Evolutionary conservation across 2,797 vertebrate species (phyloP).

Genomic region (Aldrovandia affinis): DNA sequence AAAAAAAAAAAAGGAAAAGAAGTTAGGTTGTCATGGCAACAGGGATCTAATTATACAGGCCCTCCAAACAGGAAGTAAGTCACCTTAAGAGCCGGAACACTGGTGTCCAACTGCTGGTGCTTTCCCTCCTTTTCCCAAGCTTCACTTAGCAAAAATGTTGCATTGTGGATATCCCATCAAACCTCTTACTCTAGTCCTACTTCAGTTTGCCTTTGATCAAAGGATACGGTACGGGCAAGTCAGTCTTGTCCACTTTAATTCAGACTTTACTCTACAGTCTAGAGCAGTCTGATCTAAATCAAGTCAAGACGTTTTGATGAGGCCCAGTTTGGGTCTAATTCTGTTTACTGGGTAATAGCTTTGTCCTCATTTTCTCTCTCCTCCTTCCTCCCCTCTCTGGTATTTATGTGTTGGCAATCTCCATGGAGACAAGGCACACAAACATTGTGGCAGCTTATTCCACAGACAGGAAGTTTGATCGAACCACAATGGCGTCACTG

Average conservation of each 20-base stretch:
- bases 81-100: slow-evolving; percentile 31
- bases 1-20: slow-evolving; percentile 53
- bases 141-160: slow-evolving; percentile 5
- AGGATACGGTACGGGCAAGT: background rate
- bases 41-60: slow-evolving; percentile 58
- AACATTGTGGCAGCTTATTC: slow-evolving; percentile 71
- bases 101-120: background rate
- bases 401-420: slow-evolving; percentile 79
- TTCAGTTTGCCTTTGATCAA: background rate
- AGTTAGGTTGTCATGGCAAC: slow-evolving; percentile 59
- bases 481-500: slow-evolving; percentile 86
- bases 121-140: background rate
- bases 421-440: slow-evolving; percentile 77
- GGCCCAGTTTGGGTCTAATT: slow-evolving; percentile 62
- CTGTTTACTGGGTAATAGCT: slow-evolving; percentile 57
- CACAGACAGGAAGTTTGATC: slow-evolving; percentile 79
- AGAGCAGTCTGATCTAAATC: slow-evolving; percentile 45
- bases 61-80: slow-evolving; percentile 55
- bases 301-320: slow-evolving; percentile 47
- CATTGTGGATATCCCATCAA: slow-evolving; percentile 7
- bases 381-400: slow-evolving; percentile 55
- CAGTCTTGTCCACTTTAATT: slow-evolving; percentile 23
- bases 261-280: slow-evolving; percentile 35
- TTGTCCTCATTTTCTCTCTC: slow-evolving; percentile 38
- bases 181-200: slow-evolving; percentile 1